Evolutionary conservation across 2,113 vertebrate genomes (phyloP), one percentile per base, ranked within the genome.

Genomic region (Podiceps cristatus): DNA sequence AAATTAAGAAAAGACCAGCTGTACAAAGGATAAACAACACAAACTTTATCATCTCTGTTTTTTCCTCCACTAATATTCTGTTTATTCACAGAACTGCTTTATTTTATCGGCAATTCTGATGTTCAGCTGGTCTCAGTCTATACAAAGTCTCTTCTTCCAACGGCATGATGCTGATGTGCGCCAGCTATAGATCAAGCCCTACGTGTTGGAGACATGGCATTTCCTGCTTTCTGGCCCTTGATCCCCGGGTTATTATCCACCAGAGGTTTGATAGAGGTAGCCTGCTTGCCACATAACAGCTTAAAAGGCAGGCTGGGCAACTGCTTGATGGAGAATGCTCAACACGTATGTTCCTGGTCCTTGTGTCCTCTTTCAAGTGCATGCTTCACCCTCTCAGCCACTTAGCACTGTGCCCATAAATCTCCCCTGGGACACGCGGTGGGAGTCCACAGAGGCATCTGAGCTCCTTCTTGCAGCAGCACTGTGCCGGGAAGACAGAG

Each of bases 71-170:
- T 86, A 85, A 72, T 87, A 93, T 91, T 97, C 84, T 96, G 91
- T 97, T 96, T 96, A 95, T 95, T 94, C 77, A 79, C 62, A 90
- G 25, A 96, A 79, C 58, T 93, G 87, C 62, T 96, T 87, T 86
- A 89, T 93, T 95, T 96, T 93, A 73, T 62, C 95, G 66, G 74
- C 56, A 87, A 73, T 86, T 95, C 53, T 90, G 53, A 23, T 50
- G 62, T 89, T 96, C 95, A 97, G 73, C 91, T 91, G 86, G 49
- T 82, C 58, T 94, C 45, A 85, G 87, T 94, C 93, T 93, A 76
- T 50, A 86, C 58, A 88, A 78, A 72, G 63, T 53, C 31, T 72
- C 63, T 78, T 92, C 44, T 88, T 73, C 50, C 88, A 80, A 27
- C 11, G 80, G 47, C 58, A 35, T 7, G n/a, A 64, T 11, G 53